phyloP scores from a whole-genome alignment of 2,888 invertebrate species.

The Escarpia spicata region DNA sequence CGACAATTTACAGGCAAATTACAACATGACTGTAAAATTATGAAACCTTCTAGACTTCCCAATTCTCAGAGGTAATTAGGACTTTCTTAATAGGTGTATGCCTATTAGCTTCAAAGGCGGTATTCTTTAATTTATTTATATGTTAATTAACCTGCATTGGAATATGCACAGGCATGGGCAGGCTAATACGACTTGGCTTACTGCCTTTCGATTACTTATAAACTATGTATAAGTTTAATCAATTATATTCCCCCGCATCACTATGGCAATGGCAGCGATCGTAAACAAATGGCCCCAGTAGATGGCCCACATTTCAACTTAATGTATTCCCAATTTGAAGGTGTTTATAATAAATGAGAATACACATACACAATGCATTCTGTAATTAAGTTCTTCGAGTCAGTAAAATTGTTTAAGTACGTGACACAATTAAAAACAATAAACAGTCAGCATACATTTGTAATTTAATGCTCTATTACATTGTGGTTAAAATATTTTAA shows the following conservation, averaged over 20 bases:
- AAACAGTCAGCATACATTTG: not conserved
- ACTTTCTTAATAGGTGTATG: not conserved
- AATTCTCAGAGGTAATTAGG: not conserved
- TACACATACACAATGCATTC: not conserved
- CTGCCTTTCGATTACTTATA: not conserved
- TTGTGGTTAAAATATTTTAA: too few species aligned
- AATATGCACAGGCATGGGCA: not conserved
- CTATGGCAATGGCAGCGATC: not conserved
- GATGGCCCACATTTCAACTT: not conserved
- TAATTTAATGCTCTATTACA: too few species aligned
- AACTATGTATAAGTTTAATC: conserved; percentile 9
- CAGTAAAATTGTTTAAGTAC: not conserved
- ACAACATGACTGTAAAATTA: not conserved
- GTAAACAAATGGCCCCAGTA: not conserved
- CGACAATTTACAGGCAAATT: not conserved
- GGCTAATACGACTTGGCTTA: not conserved
- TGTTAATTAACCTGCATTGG: not conserved
- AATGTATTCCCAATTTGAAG: not conserved
- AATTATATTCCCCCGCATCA: not conserved
- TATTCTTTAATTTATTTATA: conserved; percentile 1
- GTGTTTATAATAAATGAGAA: not conserved
- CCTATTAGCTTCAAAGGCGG: conserved; percentile 6
- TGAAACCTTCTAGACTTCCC: not conserved
- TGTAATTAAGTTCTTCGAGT: not conserved
- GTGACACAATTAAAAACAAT: not conserved